phyloP scores from a whole-genome alignment of 2,888 invertebrate genomes.

The Chymomyza caudatula region DNA sequence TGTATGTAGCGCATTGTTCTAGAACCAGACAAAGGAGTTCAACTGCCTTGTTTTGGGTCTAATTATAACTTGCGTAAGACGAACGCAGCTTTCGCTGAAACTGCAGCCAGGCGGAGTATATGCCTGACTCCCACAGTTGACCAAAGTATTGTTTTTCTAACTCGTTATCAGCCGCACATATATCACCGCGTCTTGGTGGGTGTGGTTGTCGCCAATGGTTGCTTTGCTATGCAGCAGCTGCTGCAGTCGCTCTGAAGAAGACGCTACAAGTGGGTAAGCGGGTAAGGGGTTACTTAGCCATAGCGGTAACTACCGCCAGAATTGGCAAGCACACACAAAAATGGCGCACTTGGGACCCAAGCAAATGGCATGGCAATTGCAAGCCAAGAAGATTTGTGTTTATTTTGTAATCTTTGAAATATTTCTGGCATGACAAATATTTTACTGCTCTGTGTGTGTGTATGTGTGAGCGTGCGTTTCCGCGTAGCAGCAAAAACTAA shows the following conservation, averaged over 20 bases:
- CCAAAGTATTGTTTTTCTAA: not conserved
- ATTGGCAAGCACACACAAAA: constrained; percentile 33
- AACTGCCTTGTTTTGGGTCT: not conserved
- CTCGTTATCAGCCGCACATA: constrained; percentile 41
- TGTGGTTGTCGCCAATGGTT: constrained; percentile 28
- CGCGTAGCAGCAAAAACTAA: constrained; percentile 39
- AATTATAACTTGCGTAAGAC: not conserved
- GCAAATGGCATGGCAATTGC: constrained; percentile 15
- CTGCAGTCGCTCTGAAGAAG: constrained; percentile 18
- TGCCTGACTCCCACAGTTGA: too few relatives aligned
- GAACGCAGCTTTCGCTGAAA: not conserved
- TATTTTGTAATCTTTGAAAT: constrained; percentile 70
- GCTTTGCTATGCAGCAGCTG: constrained; percentile 15
- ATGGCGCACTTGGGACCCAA: constrained; percentile 38
- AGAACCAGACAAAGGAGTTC: not conserved
- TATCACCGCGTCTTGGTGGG: constrained; percentile 42
- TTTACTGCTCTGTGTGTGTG: constrained; percentile 34
- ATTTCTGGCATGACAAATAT: constrained; percentile 72
- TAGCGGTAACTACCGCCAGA: constrained; percentile 46
- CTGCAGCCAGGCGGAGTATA: not conserved
- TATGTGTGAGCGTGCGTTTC: constrained; percentile 38
- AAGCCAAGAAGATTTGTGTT: constrained; percentile 61
- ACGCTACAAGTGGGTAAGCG: not conserved
- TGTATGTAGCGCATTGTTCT: not conserved
- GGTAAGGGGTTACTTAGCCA: constrained; percentile 26